Conservation (phyloP, 2,797 vertebrate genomes). For the Alfaro cultratus region DNA sequence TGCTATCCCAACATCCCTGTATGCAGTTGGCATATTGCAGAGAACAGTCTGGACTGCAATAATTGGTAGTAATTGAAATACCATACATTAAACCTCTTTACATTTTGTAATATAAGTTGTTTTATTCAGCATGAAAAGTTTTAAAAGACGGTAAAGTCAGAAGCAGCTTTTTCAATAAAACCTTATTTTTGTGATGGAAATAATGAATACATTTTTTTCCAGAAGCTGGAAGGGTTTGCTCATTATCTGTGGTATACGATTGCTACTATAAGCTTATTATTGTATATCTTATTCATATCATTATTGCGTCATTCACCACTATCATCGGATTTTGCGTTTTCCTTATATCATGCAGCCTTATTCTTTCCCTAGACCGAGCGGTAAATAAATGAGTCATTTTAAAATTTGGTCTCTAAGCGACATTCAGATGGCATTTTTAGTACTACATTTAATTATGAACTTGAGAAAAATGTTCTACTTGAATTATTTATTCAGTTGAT, state of each 20-base stretch:
- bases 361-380: neutral
- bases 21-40: neutral
- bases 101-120: neutral
- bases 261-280: neutral
- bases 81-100: neutral
- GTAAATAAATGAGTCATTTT: neutral
- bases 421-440: neutral
- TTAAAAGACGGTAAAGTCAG: neutral
- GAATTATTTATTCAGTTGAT: neutral
- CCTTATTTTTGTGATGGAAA: neutral
- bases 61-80: neutral
- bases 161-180: neutral
- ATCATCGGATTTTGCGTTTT: neutral
- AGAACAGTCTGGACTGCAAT: neutral
- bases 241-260: neutral
- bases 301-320: neutral
- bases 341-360: neutral
- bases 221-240: neutral
- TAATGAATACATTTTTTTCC: neutral
- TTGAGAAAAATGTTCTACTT: neutral
- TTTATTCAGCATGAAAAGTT: neutral
- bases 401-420: neutral
- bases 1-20: neutral
- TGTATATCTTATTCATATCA: neutral
- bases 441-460: neutral